Evolutionary conservation across 2,888 invertebrate genomes (phyloP).

Genomic region (Autographa gamma): DNA sequence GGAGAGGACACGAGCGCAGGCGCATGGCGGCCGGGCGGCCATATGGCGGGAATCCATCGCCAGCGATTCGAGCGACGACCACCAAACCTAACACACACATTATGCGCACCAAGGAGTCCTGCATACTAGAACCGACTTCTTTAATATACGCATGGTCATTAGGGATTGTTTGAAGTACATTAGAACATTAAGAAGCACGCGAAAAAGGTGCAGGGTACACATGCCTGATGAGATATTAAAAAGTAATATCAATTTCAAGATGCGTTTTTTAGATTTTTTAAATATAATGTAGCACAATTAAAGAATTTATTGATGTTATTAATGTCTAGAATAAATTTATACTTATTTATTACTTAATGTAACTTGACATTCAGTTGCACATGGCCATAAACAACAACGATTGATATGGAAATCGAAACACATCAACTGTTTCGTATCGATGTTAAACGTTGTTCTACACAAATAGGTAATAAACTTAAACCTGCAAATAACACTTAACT

Average conservation of each 20-base stretch:
- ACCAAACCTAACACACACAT: constrained; percentile 66
- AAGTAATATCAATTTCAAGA: not conserved
- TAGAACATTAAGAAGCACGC: too few species aligned
- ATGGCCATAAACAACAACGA: constrained; percentile 3
- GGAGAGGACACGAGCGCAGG: constrained; percentile 72
- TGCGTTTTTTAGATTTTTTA: not conserved
- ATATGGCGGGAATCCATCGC: constrained; percentile 80
- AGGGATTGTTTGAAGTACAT: not conserved
- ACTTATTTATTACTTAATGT: constrained; percentile 4
- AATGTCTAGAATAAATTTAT: not conserved
- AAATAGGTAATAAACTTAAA: constrained; percentile 3
- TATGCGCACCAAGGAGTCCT: constrained; percentile 53
- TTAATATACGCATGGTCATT: not conserved
- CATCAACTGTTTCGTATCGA: constrained; percentile 9
- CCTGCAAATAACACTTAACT: constrained; percentile 16
- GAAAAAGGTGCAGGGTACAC: too few species aligned
- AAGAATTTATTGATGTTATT: constrained; percentile 2
- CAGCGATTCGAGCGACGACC: constrained; percentile 67
- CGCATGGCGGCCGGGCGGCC: constrained; percentile 83
- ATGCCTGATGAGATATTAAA: too few species aligned
- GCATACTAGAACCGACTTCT: constrained; percentile 38
- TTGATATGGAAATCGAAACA: constrained; percentile 5
- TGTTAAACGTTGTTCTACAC: constrained; percentile 10
- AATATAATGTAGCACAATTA: not conserved
- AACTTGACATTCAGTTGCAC: constrained; percentile 5